Conservation (phyloP, 2,113 vertebrate genomes). For the Mus spicilegus region DNA sequence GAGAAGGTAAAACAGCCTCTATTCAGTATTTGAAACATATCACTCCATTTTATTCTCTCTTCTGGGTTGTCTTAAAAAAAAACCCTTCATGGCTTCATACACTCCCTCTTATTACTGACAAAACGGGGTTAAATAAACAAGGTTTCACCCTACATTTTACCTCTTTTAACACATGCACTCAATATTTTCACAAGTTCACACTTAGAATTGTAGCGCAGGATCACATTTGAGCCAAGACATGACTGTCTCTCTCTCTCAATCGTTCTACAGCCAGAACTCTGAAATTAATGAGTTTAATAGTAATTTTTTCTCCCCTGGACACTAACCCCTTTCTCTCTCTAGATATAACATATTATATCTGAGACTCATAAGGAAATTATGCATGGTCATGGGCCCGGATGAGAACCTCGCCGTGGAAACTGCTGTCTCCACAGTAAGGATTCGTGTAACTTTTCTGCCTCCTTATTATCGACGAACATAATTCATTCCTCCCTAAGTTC, state of each 20-base stretch:
- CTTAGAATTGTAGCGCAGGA: conserved; percentile 48
- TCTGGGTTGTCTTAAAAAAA: conserved; percentile 41
- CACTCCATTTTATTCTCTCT: conserved; percentile 13
- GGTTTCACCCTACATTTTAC: conserved; percentile 31
- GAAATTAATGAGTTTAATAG: conserved; percentile 70
- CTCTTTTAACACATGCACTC: conserved; percentile 54
- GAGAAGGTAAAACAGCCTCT: conserved; percentile 35
- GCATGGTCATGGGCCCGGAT: conserved; percentile 3
- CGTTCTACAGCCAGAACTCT: conserved; percentile 43
- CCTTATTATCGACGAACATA: conserved; percentile 67
- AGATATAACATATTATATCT: conserved; percentile 8
- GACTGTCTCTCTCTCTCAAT: conserved; percentile 36
- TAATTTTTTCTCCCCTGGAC: conserved; percentile 61
- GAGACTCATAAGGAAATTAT: conserved; percentile 61
- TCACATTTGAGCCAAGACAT: conserved; percentile 54
- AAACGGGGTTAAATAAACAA: conserved; percentile 67
- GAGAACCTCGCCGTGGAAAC: conserved; percentile 39
- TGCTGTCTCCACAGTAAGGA: conserved; percentile 23
- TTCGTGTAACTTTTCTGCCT: conserved; percentile 60
- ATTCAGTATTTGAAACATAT: conserved; percentile 25
- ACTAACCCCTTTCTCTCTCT: conserved; percentile 61
- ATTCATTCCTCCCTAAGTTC: conserved; percentile 73
- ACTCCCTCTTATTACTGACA: conserved; percentile 15
- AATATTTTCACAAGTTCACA: conserved; percentile 62
- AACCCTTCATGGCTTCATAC: background rate